Conservation (phyloP, 2,888 invertebrate genomes). For the Pristionchus arcanus region DNA sequence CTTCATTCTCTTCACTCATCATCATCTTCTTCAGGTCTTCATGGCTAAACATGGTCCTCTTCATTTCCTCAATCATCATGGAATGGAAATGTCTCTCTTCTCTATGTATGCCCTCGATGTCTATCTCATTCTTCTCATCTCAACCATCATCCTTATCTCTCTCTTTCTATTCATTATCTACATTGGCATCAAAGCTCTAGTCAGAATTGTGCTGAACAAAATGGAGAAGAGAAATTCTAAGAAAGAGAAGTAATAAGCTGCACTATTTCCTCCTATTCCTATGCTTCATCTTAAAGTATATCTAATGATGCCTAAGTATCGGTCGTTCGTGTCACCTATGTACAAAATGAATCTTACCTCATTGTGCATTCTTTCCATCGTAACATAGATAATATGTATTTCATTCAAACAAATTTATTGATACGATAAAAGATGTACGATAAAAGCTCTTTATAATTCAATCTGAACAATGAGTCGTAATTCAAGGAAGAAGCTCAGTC, state of each 20-base stretch:
- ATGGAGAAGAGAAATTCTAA: neutral
- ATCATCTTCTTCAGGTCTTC: neutral
- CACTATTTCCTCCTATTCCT: neutral
- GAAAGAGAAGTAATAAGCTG: slow-evolving; percentile 18
- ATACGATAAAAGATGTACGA: too few relatives aligned
- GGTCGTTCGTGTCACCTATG: neutral
- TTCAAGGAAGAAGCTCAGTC: neutral
- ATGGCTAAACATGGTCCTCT: slow-evolving; percentile 46
- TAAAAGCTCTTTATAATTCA: too few relatives aligned
- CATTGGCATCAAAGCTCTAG: neutral
- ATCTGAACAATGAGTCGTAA: too few relatives aligned
- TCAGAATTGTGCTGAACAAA: neutral
- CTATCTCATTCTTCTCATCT: neutral
- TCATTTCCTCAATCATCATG: slow-evolving; percentile 47
- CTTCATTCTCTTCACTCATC: too few relatives aligned
- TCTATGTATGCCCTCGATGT: slow-evolving; percentile 36
- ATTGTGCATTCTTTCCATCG: too few relatives aligned
- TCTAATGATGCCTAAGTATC: neutral
- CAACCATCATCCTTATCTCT: neutral
- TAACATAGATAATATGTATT: too few relatives aligned
- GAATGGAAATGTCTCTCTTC: slow-evolving; percentile 34
- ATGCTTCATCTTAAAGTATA: neutral
- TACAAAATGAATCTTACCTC: too few relatives aligned
- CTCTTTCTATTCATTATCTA: neutral
- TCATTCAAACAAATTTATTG: too few relatives aligned